Evolutionary conservation across 2,888 invertebrate genomes (phyloP), one percentile per base, ranked within the genome.

Genomic region (Drosophila nr. fundita): DNA sequence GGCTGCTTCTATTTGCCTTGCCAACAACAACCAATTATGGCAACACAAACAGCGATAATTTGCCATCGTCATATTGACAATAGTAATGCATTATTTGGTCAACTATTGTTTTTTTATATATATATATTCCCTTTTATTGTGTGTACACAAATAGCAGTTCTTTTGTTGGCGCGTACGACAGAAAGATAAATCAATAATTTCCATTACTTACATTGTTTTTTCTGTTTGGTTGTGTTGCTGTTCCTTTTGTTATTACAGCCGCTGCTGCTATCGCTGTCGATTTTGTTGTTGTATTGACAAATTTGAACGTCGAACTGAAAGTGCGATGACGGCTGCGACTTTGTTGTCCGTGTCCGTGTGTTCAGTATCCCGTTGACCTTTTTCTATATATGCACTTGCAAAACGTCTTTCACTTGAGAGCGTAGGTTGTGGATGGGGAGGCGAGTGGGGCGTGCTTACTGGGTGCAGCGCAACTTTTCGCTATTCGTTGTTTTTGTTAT

Each of bases 401-500:
- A 61, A 71, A 81, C 72, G 78, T 76, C 68, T 80, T 74, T 77
- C 55, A 58, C 66, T 73, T 60, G 58, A 66, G 80, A 66, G 66
- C 53, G 60, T 63, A 49, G 55, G 54, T 66, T 61, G 34, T 53
- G 64, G 54, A 68, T 64, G 67, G 54, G 54, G 65, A 32, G 63
- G 40, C 49, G 34, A 38, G 69, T 72, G 58, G 54, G 40, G 59
- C 62, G 49, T 53, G 55, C 61, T 59, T 57, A 69, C 55, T 76
- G 74, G 74, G 81, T 83, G 90, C 85, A 87, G 81, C 83, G 61
- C 68, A 80, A 79, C 72, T 78, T 70, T 60, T 60, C 34, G 24
- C 57, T 78, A 54, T 83, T 89, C 89, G 87, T 90, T 90, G 87
- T 87, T 87, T 80, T 88, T 86, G 89, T 86, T 90, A 71, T 86